Evolutionary conservation across 2,797 vertebrate genomes (phyloP), one percentile per base, ranked within the genome.

Genomic region (Aeoliscus strigatus): DNA sequence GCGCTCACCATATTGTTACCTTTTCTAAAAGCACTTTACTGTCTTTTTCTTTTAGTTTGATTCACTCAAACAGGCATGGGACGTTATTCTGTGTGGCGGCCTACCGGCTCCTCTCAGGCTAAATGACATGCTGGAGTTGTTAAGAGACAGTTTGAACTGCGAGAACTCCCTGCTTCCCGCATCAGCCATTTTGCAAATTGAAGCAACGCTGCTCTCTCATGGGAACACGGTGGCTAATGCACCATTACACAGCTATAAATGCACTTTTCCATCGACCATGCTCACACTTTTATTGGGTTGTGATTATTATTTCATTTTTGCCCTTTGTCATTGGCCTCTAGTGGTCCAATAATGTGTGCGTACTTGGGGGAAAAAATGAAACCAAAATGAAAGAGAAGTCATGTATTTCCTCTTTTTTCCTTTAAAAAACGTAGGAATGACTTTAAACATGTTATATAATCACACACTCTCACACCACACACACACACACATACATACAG

Each of bases 231-330:
- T 1, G 26, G 48, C 56, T 75, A 77, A 83, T 76, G 77, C 70
- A 70, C 60, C 62, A 43, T 65, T 60, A 55, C 39, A 13, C 34
- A 10, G 42, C 66, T 73, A 82, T 77, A 76, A 81, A 82, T 80
- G 68, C 25, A 44, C 40, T 29, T 29, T 37, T 45, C 42, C 54
- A 38, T 42, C 37, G 49, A 55, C 28, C 27, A 9, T 11, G 18
- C 44, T 61, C 39, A 36, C 40, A 44, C 43, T 66, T 68, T 49
- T 39, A 63, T 56, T 57, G 37, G 60, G 44, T 39, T 28, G 31
- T 43, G 58, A 72, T 70, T 58, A 72, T 71, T 60, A 60, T 70
- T 81, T 75, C 44, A 79, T 79, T 67, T 39, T 54, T 16, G 13
- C 37, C 35, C 16, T 14, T 46, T 46, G 27, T 37, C 35, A 14